Evolutionary conservation across 1,140 invertebrate genomes (phyloP).

Genomic region (Drosophila sulfurigaster): DNA sequence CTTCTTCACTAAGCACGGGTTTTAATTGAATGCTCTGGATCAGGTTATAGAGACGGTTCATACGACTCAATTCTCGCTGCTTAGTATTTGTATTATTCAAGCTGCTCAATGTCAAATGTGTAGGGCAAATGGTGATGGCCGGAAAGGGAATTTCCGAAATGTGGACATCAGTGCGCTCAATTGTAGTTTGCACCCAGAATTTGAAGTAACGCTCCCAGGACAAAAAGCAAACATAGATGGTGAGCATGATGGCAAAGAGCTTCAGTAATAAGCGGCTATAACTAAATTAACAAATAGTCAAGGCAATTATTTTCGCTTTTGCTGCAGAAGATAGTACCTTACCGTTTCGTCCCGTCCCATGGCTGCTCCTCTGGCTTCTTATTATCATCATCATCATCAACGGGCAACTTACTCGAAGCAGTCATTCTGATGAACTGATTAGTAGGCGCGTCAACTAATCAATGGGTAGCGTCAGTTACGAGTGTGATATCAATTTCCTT

Average conservation of each 20-base stretch:
- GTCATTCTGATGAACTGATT: slow-evolving; percentile 57
- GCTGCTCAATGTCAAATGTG: slow-evolving; percentile 10
- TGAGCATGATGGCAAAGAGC: slow-evolving; percentile 28
- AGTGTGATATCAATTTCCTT: slow-evolving; percentile 26
- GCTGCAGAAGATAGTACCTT: background rate
- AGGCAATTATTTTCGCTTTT: background rate
- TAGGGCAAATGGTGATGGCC: slow-evolving; percentile 71
- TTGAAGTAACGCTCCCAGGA: slow-evolving; percentile 71
- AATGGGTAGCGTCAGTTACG: slow-evolving; percentile 37
- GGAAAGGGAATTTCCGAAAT: slow-evolving; percentile 74
- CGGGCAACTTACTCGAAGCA: slow-evolving; percentile 35
- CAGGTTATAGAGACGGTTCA: slow-evolving; percentile 39
- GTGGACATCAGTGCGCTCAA: slow-evolving; percentile 75
- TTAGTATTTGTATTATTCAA: background rate
- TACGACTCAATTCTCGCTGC: background rate
- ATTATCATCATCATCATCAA: slow-evolving; percentile 8
- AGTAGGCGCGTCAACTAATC: slow-evolving; percentile 52
- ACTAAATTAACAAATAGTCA: slow-evolving; percentile 15
- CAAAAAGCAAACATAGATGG: slow-evolving; percentile 58
- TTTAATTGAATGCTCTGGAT: slow-evolving; percentile 45
- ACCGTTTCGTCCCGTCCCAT: slow-evolving; percentile 42
- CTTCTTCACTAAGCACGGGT: background rate
- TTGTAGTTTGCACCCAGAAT: slow-evolving; percentile 77
- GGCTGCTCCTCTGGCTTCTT: background rate
- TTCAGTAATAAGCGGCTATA: slow-evolving; percentile 30